These are phyloP conservation scores for Synodontis membranacea DNA, from an alignment of 2,113 vertebrate genomes.

Conservation along the genomic window DNA sequence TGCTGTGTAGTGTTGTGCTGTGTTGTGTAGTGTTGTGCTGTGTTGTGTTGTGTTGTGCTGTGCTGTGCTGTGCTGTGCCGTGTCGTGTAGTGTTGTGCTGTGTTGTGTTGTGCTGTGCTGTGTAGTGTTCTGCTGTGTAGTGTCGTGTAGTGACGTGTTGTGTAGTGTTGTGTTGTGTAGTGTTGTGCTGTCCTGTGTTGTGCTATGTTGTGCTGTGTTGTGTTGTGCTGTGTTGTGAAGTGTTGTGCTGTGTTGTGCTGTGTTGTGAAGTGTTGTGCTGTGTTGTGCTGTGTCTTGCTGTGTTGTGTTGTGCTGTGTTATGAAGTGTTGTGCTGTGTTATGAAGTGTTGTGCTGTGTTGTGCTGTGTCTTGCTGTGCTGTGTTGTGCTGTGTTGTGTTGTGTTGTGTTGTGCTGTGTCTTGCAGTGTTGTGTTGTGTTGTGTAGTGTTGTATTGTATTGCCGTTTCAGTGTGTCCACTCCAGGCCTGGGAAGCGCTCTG, in stretches of 20 bases:
- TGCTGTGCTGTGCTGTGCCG: background rate
- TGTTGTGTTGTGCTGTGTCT: background rate
- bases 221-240: background rate
- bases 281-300: background rate
- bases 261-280: background rate
- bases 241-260: background rate
- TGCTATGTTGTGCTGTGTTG: background rate
- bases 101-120: background rate
- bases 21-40: background rate
- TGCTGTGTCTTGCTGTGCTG: background rate
- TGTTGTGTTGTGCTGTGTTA: background rate
- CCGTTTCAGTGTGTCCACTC: background rate
- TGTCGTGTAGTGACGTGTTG: no score
- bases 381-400: background rate
- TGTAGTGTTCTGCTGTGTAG: no score
- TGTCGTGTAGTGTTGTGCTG: background rate
- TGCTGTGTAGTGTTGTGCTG: background rate
- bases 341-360: background rate
- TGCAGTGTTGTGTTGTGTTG: background rate
- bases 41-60: background rate
- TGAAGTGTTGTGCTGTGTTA: background rate
- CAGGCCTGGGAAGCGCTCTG: slow-evolving; percentile 71
- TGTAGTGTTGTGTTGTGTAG: no score
- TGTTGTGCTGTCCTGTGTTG: background rate
- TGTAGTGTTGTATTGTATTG: background rate